Evolutionary conservation across 1,140 invertebrate genomes (phyloP), one percentile per base, ranked within the genome.

Genomic region (Drosophila parvula): DNA sequence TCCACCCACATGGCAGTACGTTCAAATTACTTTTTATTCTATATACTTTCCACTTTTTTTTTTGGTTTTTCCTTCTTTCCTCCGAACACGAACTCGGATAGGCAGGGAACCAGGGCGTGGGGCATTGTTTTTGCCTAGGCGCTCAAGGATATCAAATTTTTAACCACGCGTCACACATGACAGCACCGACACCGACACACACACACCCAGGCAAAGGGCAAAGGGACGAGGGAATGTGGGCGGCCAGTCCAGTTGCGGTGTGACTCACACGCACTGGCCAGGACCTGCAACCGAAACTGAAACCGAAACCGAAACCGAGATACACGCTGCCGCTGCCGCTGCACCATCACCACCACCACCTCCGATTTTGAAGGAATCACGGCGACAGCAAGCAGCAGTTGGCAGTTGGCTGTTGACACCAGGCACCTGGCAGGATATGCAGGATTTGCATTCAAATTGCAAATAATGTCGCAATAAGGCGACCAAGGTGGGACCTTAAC

Each of bases 101-200:
- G 56, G 28, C n/a, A 12, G 30, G 27, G 44, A 41, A 38, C 14
- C 36, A 36, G 40, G 45, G 45, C 0, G 27, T 27, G 57, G 41
- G 40, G 38, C 50, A 40, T 63, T 73, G 57, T 53, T 77, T 62
- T 73, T 76, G 64, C 60, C 57, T 57, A 77, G 79, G 58, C 78
- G 64, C 70, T 86, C 83, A 79, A 85, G 82, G 82, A 86, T 85
- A 85, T 85, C 83, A 88, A 86, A 85, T 85, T 86, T 81, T 86
- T 86, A 82, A 86, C 82, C 82, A 82, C 82, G 83, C 79, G 79
- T 86, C 82, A 85, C 82, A 85, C 83, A 79, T 76, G 81, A 62
- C 69, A 71, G 75, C 58, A 64, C 74, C 69, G 56, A 34, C 27
- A 65, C 30, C 36, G 34, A 47, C 57, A 55, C 58, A 41, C 53